A percentile compares a stretch with the other conserved stretches of the same genome.
Conservation (phyloP, 2,113 vertebrate genomes). For the Phyllostomus discolor region DNA sequence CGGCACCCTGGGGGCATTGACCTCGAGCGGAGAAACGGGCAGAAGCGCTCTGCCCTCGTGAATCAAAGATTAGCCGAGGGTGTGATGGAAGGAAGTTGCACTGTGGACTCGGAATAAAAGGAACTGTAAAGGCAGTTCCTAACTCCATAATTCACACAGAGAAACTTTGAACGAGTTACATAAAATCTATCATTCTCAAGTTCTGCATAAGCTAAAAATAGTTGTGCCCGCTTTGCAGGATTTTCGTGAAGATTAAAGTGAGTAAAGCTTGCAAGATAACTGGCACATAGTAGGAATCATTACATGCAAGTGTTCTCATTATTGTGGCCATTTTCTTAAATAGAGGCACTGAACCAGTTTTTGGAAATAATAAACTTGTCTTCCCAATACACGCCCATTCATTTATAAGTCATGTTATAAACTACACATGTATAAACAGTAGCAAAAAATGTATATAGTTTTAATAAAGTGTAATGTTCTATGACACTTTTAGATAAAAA, state of each 20-base stretch:
- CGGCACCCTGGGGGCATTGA: neutral
- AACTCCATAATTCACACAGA: neutral
- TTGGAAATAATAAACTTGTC: neutral
- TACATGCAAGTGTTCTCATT: neutral
- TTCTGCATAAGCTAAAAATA: neutral
- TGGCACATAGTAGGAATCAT: neutral
- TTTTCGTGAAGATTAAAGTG: neutral
- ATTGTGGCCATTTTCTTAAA: neutral
- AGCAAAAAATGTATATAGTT: neutral
- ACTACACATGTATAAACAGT: neutral
- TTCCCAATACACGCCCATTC: neutral
- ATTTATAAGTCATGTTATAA: neutral
- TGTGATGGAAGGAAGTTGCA: neutral
- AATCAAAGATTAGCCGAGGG: neutral
- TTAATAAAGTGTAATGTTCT: neutral
- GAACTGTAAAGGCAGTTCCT: neutral
- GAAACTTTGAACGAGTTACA: neutral
- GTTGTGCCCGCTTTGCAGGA: neutral
- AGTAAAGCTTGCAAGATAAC: neutral
- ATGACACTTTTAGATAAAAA: neutral
- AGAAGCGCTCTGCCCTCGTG: neutral
- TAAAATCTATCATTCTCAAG: neutral
- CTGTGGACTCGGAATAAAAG: neutral
- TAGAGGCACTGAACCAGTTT: neutral
- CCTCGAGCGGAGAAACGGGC: no score